Conservation (phyloP, 2,113 vertebrate species). For the Boulengeromyrus knoepffleri region DNA sequence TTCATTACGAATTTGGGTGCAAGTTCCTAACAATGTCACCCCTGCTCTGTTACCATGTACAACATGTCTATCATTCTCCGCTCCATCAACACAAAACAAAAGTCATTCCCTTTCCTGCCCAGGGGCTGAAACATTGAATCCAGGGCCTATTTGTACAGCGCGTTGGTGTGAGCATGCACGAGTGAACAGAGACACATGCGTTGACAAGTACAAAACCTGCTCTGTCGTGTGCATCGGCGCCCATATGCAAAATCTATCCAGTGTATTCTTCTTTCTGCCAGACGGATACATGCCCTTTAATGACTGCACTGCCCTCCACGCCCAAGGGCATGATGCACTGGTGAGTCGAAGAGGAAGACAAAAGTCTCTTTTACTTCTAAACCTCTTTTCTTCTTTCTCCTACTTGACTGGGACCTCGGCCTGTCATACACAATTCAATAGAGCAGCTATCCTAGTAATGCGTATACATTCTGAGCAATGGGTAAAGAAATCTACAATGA, state of each 20-base stretch:
- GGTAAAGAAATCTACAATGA: conserved; percentile 47
- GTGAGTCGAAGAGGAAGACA: conserved; percentile 40
- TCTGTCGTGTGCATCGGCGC: conserved; percentile 14
- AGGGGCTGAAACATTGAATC: not conserved
- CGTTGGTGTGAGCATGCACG: not conserved
- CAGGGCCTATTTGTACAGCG: not conserved
- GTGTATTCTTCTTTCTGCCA: conserved; percentile 27
- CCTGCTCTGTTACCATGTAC: not conserved
- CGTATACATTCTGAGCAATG: conserved; percentile 52
- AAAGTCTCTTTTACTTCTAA: conserved; percentile 33
- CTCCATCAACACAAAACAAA: not conserved
- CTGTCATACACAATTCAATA: conserved; percentile 38
- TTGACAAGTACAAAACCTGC: conserved; percentile 8
- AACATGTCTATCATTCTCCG: not conserved
- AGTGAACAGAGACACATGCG: not conserved
- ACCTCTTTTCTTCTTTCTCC: conserved; percentile 13
- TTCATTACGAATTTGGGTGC: not conserved
- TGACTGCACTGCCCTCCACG: conserved; percentile 25
- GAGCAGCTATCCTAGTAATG: conserved; percentile 49
- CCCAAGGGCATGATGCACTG: conserved; percentile 32
- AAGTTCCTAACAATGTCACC: not conserved
- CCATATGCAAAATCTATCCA: not conserved
- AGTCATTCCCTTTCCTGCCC: not conserved
- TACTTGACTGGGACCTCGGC: not conserved
- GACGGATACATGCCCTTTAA: conserved; percentile 26